Conservation (phyloP, 2,113 vertebrate genomes). For the Oxyruncus cristatus region DNA sequence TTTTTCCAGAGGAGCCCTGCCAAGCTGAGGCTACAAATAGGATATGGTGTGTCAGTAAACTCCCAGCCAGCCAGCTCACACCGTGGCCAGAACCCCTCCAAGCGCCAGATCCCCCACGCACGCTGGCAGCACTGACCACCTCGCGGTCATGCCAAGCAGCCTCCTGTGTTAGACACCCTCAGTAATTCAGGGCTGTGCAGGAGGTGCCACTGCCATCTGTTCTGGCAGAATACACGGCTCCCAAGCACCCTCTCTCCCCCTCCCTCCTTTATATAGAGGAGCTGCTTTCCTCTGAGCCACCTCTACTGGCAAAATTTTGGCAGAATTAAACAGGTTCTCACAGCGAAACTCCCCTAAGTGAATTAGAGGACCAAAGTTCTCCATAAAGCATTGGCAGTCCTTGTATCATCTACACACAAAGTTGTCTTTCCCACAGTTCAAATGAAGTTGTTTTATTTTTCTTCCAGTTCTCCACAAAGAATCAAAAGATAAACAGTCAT, state of each 20-base stretch:
- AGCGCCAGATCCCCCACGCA: neutral
- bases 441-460: neutral
- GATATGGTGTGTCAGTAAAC: neutral
- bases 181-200: neutral
- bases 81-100: neutral
- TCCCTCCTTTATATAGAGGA: neutral
- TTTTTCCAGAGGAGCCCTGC: neutral
- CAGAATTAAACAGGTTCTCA: neutral
- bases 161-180: neutral
- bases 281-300: neutral
- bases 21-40: neutral
- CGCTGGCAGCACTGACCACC: fast-evolving
- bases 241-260: neutral
- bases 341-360: fast-evolving
- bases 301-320: neutral
- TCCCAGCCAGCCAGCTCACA: neutral
- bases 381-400: neutral
- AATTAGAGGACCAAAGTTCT: neutral
- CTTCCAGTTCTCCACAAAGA: neutral
- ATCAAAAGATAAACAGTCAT: neutral
- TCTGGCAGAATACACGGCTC: neutral
- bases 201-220: neutral
- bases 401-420: neutral
- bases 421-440: neutral
- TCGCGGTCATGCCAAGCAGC: neutral